Percentiles rank a stretch among this genome's conserved stretches.
These are phyloP conservation scores for Nomada fabriciana DNA, from an alignment of 2,888 invertebrate species.

Conservation along the genomic window DNA sequence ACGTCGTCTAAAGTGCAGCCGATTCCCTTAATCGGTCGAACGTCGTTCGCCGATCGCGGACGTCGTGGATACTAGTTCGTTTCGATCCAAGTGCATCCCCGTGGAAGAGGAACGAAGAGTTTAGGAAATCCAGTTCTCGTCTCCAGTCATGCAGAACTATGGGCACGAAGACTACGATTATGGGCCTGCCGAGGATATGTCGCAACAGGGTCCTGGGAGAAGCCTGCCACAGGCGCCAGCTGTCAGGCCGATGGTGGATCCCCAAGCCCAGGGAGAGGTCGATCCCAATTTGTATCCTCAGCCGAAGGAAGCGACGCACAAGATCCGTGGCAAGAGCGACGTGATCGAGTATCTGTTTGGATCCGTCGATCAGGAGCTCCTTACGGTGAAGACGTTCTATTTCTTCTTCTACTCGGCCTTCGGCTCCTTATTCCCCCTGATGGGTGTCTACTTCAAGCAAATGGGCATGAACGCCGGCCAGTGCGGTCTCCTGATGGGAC, in stretches of 20 bases:
- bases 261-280: slow-evolving; percentile 93
- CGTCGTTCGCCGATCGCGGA: background rate
- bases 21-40: background rate
- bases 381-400: slow-evolving; percentile 98
- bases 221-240: slow-evolving; percentile 77
- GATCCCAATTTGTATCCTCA: slow-evolving; percentile 93
- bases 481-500: slow-evolving; percentile 96
- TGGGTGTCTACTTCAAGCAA: slow-evolving; percentile 99
- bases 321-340: slow-evolving; percentile 94
- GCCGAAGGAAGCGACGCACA: slow-evolving; percentile 95
- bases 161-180: slow-evolving; percentile 78
- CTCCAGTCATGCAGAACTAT: slow-evolving; percentile 78
- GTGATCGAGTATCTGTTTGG: slow-evolving; percentile 93
- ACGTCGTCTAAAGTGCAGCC: background rate
- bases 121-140: background rate
- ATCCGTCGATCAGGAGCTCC: slow-evolving; percentile 94
- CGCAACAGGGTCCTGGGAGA: slow-evolving; percentile 54
- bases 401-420: slow-evolving; percentile 99
- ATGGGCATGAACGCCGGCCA: slow-evolving; percentile 99
- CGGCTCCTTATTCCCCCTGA: slow-evolving; percentile 98
- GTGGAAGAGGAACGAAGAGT: background rate
- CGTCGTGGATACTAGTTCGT: background rate
- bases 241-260: slow-evolving; percentile 91
- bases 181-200: slow-evolving; percentile 45
- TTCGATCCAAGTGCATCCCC: background rate